A percentile compares a stretch with the other conserved stretches of the same genome.
These are phyloP conservation scores for Acanthiza pusilla DNA, from an alignment of 2,797 vertebrate genomes.

Conservation along the genomic window DNA sequence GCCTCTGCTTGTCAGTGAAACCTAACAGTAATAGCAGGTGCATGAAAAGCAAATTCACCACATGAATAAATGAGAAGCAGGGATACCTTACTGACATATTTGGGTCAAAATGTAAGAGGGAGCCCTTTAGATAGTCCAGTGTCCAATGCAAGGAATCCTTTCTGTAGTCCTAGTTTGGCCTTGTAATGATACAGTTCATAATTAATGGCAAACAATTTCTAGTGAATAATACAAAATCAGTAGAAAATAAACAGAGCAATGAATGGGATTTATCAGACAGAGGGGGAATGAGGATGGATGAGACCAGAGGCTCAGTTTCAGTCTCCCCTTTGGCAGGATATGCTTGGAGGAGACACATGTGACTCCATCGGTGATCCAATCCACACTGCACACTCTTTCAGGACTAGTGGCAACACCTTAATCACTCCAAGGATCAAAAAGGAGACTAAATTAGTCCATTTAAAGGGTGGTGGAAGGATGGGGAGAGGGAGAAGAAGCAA, in stretches of 20 bases:
- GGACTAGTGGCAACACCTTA: background rate
- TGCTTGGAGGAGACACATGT: background rate
- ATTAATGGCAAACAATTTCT: background rate
- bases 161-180: background rate
- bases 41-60: background rate
- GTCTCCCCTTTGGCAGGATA: background rate
- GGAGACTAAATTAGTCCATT: background rate
- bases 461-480: background rate
- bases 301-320: background rate
- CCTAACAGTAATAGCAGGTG: conserved; percentile 64
- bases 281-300: background rate
- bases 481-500: background rate
- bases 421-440: background rate
- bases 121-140: background rate
- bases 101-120: background rate
- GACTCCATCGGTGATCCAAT: background rate
- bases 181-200: background rate
- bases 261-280: background rate
- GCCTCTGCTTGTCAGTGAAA: conserved; percentile 47
- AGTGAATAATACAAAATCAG: background rate
- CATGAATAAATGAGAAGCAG: background rate
- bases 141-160: background rate
- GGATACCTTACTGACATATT: background rate
- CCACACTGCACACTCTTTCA: background rate
- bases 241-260: background rate